phyloP scores from a whole-genome alignment of 2,113 vertebrate species.

The Furnarius figulus region DNA sequence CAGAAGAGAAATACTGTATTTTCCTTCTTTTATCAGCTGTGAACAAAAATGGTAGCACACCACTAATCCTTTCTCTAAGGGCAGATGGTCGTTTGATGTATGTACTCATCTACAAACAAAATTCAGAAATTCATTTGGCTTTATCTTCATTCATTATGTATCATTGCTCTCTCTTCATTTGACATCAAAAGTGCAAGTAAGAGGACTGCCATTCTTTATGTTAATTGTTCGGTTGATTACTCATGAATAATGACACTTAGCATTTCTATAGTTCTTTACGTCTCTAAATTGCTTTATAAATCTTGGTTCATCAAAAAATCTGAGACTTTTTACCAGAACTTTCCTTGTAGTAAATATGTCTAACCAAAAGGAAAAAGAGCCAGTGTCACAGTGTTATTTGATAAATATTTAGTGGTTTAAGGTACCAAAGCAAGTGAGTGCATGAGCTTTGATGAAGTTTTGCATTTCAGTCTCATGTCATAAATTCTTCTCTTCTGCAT shows the following conservation, averaged over 20 bases:
- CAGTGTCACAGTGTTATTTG: neutral
- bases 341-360: neutral
- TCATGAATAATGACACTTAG: conserved; percentile 29
- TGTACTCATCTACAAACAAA: conserved; percentile 37
- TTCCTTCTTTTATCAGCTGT: neutral
- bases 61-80: conserved; percentile 23
- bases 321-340: neutral
- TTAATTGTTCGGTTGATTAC: neutral
- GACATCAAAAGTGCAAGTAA: conserved; percentile 49
- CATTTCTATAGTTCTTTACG: neutral
- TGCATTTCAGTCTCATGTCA: neutral
- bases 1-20: neutral
- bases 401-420: neutral
- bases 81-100: conserved; percentile 48
- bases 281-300: neutral
- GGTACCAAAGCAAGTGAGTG: neutral
- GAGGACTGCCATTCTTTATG: conserved; percentile 4
- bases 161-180: conserved; percentile 42
- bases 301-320: neutral
- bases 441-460: neutral
- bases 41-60: neutral
- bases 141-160: conserved; percentile 48
- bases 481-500: neutral
- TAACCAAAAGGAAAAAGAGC: neutral
- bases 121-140: conserved; percentile 49